Evolutionary conservation across 2,113 vertebrate species (phyloP).

Genomic region (Piaya cayana): DNA sequence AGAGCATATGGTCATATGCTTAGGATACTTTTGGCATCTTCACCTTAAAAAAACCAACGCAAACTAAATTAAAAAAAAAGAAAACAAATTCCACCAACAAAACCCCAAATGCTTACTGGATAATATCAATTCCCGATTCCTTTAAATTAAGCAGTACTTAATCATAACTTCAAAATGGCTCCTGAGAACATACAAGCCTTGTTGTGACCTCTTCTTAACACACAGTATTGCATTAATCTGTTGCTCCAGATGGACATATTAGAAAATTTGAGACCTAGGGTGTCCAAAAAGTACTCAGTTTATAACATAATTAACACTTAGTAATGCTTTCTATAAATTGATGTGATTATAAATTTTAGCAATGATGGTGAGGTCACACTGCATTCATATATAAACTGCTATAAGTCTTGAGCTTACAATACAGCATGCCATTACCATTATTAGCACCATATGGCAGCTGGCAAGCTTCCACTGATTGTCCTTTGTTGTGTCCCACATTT

Average conservation of each 20-base stretch:
- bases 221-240: not conserved
- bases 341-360: not conserved
- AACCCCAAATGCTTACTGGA: not conserved
- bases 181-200: not conserved
- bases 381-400: not conserved
- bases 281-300: not conserved
- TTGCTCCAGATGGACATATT: not conserved
- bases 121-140: not conserved
- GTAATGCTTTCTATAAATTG: not conserved
- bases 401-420: not conserved
- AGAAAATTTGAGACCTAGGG: not conserved
- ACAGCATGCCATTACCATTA: not conserved
- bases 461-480: not conserved
- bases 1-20: not conserved
- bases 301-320: not conserved
- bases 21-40: not conserved
- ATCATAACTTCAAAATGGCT: not conserved
- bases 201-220: not conserved
- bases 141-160: not conserved
- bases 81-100: not conserved
- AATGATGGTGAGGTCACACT: not conserved
- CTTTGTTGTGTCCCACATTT: not conserved
- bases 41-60: not conserved
- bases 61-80: too few species aligned
- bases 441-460: conserved; percentile 1